Base-by-base conservation (phyloP, 2,888 invertebrate species). In the Tanypteryx hageni region DNA sequence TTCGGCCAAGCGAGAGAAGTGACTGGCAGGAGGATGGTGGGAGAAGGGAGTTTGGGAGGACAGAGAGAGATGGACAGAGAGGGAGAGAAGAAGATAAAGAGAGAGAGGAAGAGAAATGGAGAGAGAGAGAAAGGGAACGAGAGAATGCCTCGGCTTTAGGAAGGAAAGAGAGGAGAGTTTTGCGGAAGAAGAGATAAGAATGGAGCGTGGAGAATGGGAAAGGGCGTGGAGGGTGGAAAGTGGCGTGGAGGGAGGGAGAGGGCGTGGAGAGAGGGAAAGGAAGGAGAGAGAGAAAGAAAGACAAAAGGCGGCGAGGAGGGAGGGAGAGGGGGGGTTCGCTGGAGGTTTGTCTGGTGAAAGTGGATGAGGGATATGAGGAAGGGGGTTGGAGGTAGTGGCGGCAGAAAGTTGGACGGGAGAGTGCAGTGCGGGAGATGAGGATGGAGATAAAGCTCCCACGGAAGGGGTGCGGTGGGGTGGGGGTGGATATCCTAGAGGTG, bases 151-250 rank as follows among this genome's bases (percentile, higher is more conserved):
- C 44, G 44, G 44, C 44, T 44, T 44, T 44, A 44, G 64, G 18
- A n/a, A n/a, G 68, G 10, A 68, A 27, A 13, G 27, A 76, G 27
- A 27, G 22, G 76, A 22, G 27, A 22, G 27, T 76, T 22, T 22
- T 76, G 76, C 76, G 27, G 76, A 76, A 76, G 27, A 22, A 27
- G 27, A 76, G 76, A 76, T 76, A 76, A 76, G 76, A 22, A 44
- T 44, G 44, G 44, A 44, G 44, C 44, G 1, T 44, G 44, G 44
- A 2, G 76, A 14, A 11, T 22, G 22, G 76, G 76, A 76, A 68
- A 68, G 68, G 22, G 9, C 68, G 68, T 22, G 64, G 14, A 68
- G 68, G 68, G 18, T n/a, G n/a, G n/a, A n/a, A n/a, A n/a, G n/a
- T n/a, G n/a, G n/a, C n/a, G n/a, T n/a, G n/a, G n/a, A n/a, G n/a